These are phyloP conservation scores for Loripinus fragilis DNA, from an alignment of 2,888 invertebrate species.

Conservation along the genomic window DNA sequence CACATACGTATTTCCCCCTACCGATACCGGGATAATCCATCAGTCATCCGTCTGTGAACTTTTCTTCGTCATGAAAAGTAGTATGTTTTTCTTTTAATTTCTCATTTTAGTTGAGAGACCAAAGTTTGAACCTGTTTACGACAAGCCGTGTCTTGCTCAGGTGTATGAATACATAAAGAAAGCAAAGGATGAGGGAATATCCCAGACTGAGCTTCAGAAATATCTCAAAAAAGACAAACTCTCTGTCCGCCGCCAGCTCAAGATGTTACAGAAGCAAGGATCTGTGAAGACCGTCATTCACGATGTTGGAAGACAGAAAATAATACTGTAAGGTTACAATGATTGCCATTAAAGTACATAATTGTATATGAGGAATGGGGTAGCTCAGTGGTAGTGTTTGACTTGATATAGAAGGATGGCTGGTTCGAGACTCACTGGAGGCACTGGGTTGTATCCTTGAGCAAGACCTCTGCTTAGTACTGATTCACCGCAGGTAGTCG, in stretches of 20 bases:
- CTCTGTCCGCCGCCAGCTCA: constrained; percentile 66
- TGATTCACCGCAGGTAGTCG: too few species aligned
- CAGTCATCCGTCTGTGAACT: background rate
- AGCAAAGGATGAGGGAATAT: constrained; percentile 85
- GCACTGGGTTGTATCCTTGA: too few species aligned
- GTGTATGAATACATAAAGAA: constrained; percentile 85
- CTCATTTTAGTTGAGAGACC: constrained; percentile 25
- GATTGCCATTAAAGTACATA: too few species aligned
- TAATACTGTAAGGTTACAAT: background rate
- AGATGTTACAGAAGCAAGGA: constrained; percentile 34
- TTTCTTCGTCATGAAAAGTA: background rate
- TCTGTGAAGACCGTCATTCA: constrained; percentile 47
- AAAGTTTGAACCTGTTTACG: constrained; percentile 47
- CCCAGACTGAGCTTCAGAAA: constrained; percentile 81
- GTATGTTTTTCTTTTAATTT: background rate
- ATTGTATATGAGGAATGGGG: too few species aligned
- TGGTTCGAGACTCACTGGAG: too few species aligned
- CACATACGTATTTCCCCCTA: too few species aligned
- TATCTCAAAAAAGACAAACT: constrained; percentile 71
- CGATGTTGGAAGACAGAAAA: constrained; percentile 55
- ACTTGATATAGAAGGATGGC: too few species aligned
- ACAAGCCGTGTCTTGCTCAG: constrained; percentile 84
- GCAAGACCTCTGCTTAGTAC: too few species aligned
- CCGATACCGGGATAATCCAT: too few species aligned
- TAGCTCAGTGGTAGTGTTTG: too few species aligned